Evolutionary conservation across 2,888 invertebrate species (phyloP).

Genomic region (Platypus cylindrus): DNA sequence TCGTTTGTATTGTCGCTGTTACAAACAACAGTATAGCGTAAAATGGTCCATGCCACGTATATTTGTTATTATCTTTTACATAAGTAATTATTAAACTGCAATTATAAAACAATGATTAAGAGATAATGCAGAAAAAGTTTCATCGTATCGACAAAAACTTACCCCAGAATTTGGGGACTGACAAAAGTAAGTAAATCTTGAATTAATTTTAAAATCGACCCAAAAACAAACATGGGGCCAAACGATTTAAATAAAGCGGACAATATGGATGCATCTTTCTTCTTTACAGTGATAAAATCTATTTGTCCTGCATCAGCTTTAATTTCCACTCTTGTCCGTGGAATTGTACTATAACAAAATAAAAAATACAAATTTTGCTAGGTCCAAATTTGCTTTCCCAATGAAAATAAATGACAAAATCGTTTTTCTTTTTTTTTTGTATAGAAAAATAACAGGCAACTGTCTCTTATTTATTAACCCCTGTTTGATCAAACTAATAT

Average conservation of each 20-base stretch:
- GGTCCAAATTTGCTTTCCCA: no score
- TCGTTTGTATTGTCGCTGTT: conserved; percentile 66
- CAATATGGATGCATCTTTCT: conserved; percentile 69
- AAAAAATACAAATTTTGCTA: no score
- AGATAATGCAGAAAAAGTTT: background rate
- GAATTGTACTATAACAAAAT: no score
- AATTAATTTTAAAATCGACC: conserved; percentile 68
- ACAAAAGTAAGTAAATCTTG: conserved; percentile 79
- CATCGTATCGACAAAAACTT: conserved; percentile 24
- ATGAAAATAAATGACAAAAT: no score
- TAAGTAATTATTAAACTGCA: conserved; percentile 60
- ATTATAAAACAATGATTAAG: conserved; percentile 16
- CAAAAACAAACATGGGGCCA: conserved; percentile 75
- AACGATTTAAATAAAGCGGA: conserved; percentile 77
- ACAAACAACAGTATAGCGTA: conserved; percentile 65
- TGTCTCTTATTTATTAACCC: no score
- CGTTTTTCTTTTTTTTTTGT: no score
- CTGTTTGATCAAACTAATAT: no score
- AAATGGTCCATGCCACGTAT: conserved; percentile 76
- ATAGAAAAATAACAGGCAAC: no score
- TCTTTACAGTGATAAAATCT: conserved; percentile 56
- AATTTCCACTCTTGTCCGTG: conserved; percentile 47
- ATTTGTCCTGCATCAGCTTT: conserved; percentile 59
- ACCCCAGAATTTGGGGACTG: conserved; percentile 82
- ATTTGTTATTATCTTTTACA: conserved; percentile 46